phyloP scores from a whole-genome alignment of 1,140 invertebrate species.

The Sarcophaga peregrina region DNA sequence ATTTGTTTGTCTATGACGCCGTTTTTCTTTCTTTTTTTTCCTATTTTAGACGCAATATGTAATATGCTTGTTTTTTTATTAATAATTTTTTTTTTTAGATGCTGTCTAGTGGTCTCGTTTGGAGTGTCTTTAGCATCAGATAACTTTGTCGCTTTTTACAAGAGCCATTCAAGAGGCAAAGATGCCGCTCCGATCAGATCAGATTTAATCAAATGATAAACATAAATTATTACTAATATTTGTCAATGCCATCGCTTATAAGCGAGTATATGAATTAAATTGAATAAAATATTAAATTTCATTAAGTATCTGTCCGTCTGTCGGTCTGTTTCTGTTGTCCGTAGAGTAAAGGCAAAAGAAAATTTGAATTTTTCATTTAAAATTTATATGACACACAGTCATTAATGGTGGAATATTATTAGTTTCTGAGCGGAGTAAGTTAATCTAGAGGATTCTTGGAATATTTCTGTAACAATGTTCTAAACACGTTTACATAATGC shows the following conservation, averaged over 20 bases:
- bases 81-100: too few relatives aligned
- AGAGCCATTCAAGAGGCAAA: neutral
- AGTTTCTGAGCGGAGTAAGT: too few relatives aligned
- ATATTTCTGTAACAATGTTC: too few relatives aligned
- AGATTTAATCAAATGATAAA: conserved; percentile 16
- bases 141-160: conserved; percentile 13
- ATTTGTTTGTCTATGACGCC: neutral
- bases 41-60: too few relatives aligned
- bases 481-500: too few relatives aligned
- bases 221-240: conserved; percentile 12
- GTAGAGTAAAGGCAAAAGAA: too few relatives aligned
- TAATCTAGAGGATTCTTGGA: too few relatives aligned
- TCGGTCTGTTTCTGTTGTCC: too few relatives aligned
- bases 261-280: neutral
- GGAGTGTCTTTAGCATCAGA: neutral
- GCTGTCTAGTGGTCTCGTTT: neutral
- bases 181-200: neutral
- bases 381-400: too few relatives aligned
- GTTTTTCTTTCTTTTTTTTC: neutral
- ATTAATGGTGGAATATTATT: too few relatives aligned
- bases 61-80: too few relatives aligned
- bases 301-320: neutral
- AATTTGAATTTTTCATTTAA: too few relatives aligned
- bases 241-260: neutral
- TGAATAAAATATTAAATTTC: neutral